Evolutionary conservation across 2,888 invertebrate species (phyloP).

Genomic region (Kuschelorhynchus macadamiae): DNA sequence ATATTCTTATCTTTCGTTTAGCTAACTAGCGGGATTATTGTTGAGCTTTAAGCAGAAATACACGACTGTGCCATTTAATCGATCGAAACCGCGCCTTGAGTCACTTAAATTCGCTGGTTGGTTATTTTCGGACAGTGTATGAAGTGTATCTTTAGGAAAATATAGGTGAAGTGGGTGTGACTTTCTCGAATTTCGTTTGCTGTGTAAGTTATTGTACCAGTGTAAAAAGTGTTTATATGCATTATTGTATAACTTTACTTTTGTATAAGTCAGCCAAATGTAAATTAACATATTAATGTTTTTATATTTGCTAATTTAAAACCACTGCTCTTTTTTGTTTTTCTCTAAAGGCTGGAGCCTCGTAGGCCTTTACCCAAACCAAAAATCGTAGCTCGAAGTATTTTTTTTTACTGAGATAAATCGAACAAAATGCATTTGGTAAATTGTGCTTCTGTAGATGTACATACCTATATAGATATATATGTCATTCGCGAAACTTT

Average conservation of each 20-base stretch:
- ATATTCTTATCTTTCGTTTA: slow-evolving; percentile 28
- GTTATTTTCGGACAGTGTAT: slow-evolving; percentile 39
- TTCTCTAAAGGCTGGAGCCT: too few species aligned
- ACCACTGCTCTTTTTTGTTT: too few species aligned
- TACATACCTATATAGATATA: too few species aligned
- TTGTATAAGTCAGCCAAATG: too few species aligned
- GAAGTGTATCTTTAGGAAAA: slow-evolving; percentile 34
- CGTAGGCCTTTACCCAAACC: too few species aligned
- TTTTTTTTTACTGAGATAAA: too few species aligned
- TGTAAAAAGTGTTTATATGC: neutral
- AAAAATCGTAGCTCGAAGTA: too few species aligned
- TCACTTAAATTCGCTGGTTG: slow-evolving; percentile 19
- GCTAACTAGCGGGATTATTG: slow-evolving; percentile 8
- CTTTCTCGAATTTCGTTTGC: slow-evolving; percentile 20
- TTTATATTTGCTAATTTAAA: too few species aligned
- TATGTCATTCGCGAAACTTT: too few species aligned
- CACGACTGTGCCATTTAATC: slow-evolving; percentile 19
- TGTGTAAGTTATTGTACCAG: slow-evolving; percentile 18
- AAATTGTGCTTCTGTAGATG: too few species aligned
- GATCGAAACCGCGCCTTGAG: slow-evolving; percentile 32
- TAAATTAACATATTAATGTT: too few species aligned
- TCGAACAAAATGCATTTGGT: too few species aligned
- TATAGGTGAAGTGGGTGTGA: slow-evolving; percentile 16
- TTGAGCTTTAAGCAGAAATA: slow-evolving; percentile 13
- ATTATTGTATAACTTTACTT: neutral